Base-by-base conservation (phyloP, 2,113 vertebrate genomes). In the Eptesicus fuscus region DNA sequence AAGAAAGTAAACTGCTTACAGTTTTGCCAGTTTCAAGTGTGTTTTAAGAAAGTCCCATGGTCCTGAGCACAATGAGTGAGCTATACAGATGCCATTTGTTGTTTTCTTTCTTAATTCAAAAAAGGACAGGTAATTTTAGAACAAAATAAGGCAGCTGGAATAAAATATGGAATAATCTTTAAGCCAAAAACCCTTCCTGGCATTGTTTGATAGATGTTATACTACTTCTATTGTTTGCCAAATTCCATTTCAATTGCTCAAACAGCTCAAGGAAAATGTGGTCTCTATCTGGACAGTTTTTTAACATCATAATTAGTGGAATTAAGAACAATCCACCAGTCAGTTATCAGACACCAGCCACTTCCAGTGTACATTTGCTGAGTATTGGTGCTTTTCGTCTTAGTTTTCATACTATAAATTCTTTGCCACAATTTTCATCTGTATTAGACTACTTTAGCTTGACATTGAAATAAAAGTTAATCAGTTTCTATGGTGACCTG, bases 391-490 rank as follows among this genome's bases (percentile, higher is more conserved):
- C 76, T 96, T 96, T 96, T 95, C 85, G 95, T 95, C 95, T 79
- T 83, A 87, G 78, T 97, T 98, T 97, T 96, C 96, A 97, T 84
- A 7, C 22, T 61, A 93, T 97, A 97, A 98, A 98, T 98, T 96
- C 90, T 96, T 96, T 97, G 98, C 97, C 97, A 97, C 97, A 98
- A 96, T 98, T 98, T 98, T 98, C 96, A 97, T 97, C 97, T 97
- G 95, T 92, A 97, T 97, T 95, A 91, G 88, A 95, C 94, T 96
- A 97, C 96, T 98, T 98, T 98, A 95, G 93, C 95, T 97, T 98
- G 97, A 98, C 97, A 98, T 83, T 98, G 96, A 98, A 98, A 98
- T 98, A 97, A 98, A 98, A 98, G 97, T 98, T 98, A 98, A 98
- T 98, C 98, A 98, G 98, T 98, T 98, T 98, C 98, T 98, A 98